These are phyloP conservation scores for Aplocera efformata DNA, from an alignment of 2,888 invertebrate species.

Conservation along the genomic window DNA sequence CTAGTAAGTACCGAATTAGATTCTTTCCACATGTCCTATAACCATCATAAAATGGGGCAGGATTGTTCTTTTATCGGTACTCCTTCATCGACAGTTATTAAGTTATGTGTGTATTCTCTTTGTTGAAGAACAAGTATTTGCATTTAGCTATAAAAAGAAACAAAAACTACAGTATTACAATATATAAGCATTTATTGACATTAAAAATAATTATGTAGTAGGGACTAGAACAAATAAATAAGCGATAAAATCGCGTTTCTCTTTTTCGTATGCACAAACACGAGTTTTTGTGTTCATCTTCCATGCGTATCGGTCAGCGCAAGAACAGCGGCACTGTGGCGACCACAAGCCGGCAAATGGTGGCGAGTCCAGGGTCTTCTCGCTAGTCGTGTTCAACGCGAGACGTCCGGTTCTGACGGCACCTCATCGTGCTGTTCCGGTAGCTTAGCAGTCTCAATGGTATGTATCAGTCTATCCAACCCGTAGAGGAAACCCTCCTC, in stretches of 20 bases:
- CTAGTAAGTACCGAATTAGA: too few relatives aligned
- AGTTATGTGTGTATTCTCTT: too few relatives aligned
- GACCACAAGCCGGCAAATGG: conserved; percentile 47
- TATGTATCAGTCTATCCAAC: conserved; percentile 93
- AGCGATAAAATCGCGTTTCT: conserved; percentile 57
- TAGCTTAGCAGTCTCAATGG: conserved; percentile 63
- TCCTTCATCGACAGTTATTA: too few relatives aligned
- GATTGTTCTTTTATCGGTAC: too few relatives aligned
- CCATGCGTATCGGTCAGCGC: conserved; percentile 47
- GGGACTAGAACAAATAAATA: conserved; percentile 69
- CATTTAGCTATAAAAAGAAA: too few relatives aligned
- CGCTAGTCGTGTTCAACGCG: conserved; percentile 61
- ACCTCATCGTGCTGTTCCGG: conserved; percentile 43
- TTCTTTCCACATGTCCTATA: too few relatives aligned
- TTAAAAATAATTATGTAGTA: conserved; percentile 57
- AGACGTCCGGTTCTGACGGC: conserved; percentile 64
- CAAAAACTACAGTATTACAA: conserved; percentile 30
- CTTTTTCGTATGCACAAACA: conserved; percentile 64
- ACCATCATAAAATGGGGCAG: too few relatives aligned
- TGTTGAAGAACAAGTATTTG: too few relatives aligned
- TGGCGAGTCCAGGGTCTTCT: conserved; percentile 66
- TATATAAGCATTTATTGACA: conserved; percentile 38
- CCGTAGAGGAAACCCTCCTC: conserved; percentile 97
- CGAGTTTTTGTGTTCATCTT: conserved; percentile 54
- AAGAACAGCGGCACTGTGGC: conserved; percentile 39